Evolutionary conservation across 2,797 vertebrate species (phyloP).

Genomic region (Pogonophryne albipinna): DNA sequence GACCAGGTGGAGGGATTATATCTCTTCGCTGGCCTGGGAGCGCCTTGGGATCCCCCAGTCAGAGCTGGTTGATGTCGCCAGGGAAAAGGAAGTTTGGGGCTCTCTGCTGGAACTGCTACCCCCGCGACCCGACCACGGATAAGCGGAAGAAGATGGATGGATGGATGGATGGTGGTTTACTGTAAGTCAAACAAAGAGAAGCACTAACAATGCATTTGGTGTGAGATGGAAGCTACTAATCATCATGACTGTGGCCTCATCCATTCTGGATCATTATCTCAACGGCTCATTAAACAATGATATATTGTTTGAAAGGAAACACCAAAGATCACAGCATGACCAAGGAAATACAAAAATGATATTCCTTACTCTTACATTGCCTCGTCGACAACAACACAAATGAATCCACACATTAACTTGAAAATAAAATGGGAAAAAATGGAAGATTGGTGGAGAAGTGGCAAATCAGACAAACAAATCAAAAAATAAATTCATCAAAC

Average conservation of each 20-base stretch:
- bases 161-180: too few relatives aligned
- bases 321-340: constrained; percentile 18
- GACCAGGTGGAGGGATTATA: too few relatives aligned
- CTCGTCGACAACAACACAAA: neutral
- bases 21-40: too few relatives aligned
- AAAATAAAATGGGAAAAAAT: neutral
- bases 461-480: constrained; percentile 40
- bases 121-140: too few relatives aligned
- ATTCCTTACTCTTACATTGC: neutral
- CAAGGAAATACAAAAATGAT: neutral
- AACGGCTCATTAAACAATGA: constrained; percentile 53
- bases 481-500: constrained; percentile 38
- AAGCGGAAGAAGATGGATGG: too few relatives aligned
- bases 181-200: constrained; percentile 10
- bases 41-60: too few relatives aligned
- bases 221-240: constrained; percentile 30
- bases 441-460: neutral
- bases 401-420: neutral
- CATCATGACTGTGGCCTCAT: constrained; percentile 47
- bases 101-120: too few relatives aligned
- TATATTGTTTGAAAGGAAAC: constrained; percentile 28
- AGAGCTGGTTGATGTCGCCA: too few relatives aligned
- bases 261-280: constrained; percentile 50
- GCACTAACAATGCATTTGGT: neutral
- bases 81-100: too few relatives aligned